Evolutionary conservation across 1,140 invertebrate genomes (phyloP), one percentile per base, ranked within the genome.

Genomic region (Tyrophagus putrescentiae): DNA sequence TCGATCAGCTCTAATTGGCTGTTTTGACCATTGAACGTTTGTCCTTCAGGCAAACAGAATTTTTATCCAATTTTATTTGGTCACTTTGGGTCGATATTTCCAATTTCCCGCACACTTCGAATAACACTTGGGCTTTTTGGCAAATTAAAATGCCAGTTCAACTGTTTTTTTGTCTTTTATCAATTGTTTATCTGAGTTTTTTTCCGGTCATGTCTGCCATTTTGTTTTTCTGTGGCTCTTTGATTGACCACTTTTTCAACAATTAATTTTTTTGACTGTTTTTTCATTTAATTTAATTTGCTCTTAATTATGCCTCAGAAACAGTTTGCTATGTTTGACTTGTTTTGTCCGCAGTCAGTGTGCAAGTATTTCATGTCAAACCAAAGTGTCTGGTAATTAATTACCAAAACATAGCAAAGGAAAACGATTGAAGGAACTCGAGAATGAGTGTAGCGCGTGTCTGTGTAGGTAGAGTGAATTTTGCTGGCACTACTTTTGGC

Each of bases 251-350:
- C 45, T 18, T 48, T 48, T 48, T 48, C 7, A 13, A 6, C 45
- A 48, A 48, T 48, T 48, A 48, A 48, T 48, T 21, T 39, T 39
- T 39, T 39, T 39, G 36, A 39, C 13, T 13, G 21, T 13, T 21
- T 39, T 48, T 48, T 21, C 7, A 48, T 48, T 48, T 48, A 48
- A 48, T 48, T 48, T 48, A 48, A 48, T 48, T 48, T 48, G 45
- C 18, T 48, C 45, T 48, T 21, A 29, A 48, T 48, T 48, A 48
- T 48, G n/a, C n/a, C n/a, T n/a, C n/a, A n/a, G n/a, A n/a, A n/a
- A n/a, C n/a, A n/a, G n/a, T n/a, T n/a, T 48, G 45, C 45, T 13
- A 39, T 13, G 13, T 39, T 39, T 39, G 36, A 21, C 36, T 39
- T 21, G 36, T 21, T 39, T 39, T 39, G 13, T 13, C 36, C 21